Evolutionary conservation across 2,797 vertebrate genomes (phyloP).

Genomic region (Cyclura pinguis): DNA sequence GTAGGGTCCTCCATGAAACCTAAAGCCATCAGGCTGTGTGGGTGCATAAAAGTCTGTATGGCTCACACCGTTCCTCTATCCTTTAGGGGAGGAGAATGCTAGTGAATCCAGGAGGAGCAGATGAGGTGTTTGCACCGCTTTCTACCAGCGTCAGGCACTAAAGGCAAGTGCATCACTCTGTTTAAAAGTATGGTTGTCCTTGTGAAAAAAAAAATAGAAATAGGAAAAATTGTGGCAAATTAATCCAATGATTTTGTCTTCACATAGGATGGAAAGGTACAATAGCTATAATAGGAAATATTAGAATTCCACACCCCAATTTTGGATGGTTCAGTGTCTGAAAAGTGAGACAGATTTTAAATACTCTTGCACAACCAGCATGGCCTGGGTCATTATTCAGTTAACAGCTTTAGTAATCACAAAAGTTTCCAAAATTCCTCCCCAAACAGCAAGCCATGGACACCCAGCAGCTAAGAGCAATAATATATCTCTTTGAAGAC

Average conservation of each 20-base stretch:
- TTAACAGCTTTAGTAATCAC: neutral
- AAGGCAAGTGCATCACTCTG: too few relatives aligned
- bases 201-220: neutral
- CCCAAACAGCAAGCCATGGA: conserved; percentile 10
- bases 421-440: neutral
- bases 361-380: conserved; percentile 12
- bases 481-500: conserved; percentile 74
- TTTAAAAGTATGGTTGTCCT: neutral
- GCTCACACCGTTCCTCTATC: too few relatives aligned
- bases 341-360: neutral
- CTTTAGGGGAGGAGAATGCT: too few relatives aligned
- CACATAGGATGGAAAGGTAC: neutral
- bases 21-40: neutral
- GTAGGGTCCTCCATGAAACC: neutral
- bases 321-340: neutral
- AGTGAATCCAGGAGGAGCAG: too few relatives aligned
- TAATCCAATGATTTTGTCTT: neutral
- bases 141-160: too few relatives aligned
- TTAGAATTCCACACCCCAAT: neutral
- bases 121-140: too few relatives aligned
- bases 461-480: conserved; percentile 69
- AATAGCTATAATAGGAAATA: neutral
- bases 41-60: neutral
- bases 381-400: neutral
- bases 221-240: neutral